Evolutionary conservation across 2,797 vertebrate genomes (phyloP).

Genomic region (Alca torda): DNA sequence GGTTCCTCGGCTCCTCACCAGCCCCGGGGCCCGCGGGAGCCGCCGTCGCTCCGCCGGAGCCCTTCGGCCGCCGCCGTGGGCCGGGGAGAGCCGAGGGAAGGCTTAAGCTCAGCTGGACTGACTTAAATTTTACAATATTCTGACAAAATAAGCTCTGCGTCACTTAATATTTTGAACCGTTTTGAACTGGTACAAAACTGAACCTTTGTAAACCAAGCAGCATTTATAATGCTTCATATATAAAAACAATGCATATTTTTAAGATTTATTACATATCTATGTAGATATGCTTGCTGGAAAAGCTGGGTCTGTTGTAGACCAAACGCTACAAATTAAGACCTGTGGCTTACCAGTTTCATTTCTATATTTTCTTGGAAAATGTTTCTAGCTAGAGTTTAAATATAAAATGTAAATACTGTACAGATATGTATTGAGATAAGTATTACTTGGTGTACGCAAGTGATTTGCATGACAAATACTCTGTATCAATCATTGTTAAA

Average conservation of each 20-base stretch:
- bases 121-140: conserved; percentile 16
- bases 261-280: conserved; percentile 58
- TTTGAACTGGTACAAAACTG: conserved; percentile 58
- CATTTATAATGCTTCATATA: conserved; percentile 61
- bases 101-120: conserved; percentile 47
- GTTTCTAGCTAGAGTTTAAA: conserved; percentile 80
- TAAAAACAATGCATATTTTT: conserved; percentile 61
- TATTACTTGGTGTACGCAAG: conserved; percentile 71
- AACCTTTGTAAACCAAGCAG: conserved; percentile 64
- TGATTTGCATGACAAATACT: conserved; percentile 72
- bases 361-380: conserved; percentile 85
- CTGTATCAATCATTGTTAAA: conserved; percentile 65
- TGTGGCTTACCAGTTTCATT: conserved; percentile 74
- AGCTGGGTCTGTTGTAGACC: conserved; percentile 75
- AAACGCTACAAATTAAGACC: conserved; percentile 66
- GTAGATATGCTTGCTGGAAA: conserved; percentile 70
- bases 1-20: not conserved
- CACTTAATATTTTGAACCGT: conserved; percentile 10
- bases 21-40: not conserved
- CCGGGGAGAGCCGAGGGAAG: not conserved
- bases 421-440: conserved; percentile 76
- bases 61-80: not conserved
- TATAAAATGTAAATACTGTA: conserved; percentile 90
- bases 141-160: not conserved
- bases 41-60: too few relatives aligned